Evolutionary conservation across 2,888 invertebrate species (phyloP).

Genomic region (Drosophila mayaguana): DNA sequence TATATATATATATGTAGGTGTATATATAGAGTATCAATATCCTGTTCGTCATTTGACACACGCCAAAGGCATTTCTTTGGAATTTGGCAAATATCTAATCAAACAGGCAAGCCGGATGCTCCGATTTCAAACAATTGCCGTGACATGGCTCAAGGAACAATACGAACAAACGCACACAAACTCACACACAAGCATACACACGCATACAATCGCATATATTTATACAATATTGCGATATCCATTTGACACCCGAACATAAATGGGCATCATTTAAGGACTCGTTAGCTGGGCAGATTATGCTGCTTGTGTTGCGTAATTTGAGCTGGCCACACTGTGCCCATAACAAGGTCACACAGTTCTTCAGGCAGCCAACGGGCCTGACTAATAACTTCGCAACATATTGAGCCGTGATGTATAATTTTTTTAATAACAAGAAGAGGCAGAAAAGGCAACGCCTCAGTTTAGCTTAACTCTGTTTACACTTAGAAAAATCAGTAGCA

Average conservation of each 20-base stretch:
- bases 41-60: slow-evolving; percentile 61
- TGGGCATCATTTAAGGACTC: slow-evolving; percentile 50
- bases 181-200: slow-evolving; percentile 3
- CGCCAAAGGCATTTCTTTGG: slow-evolving; percentile 59
- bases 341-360: slow-evolving; percentile 43
- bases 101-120: slow-evolving; percentile 52
- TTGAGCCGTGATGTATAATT: slow-evolving; percentile 32
- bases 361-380: slow-evolving; percentile 31
- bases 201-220: slow-evolving; percentile 20
- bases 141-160: slow-evolving; percentile 37
- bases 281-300: slow-evolving; percentile 49
- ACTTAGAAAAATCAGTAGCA: background rate
- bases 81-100: slow-evolving; percentile 36
- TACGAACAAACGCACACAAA: slow-evolving; percentile 11
- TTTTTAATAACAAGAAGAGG: slow-evolving; percentile 59
- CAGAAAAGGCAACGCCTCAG: slow-evolving; percentile 41
- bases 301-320: slow-evolving; percentile 53
- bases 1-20: background rate
- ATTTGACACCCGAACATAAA: slow-evolving; percentile 67
- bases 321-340: slow-evolving; percentile 57
- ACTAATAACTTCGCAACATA: slow-evolving; percentile 64
- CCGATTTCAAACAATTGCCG: slow-evolving; percentile 74
- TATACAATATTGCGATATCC: slow-evolving; percentile 77
- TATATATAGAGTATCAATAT: slow-evolving; percentile 24
- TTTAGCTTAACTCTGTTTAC: slow-evolving; percentile 8